These are phyloP conservation scores for Holotrichia oblita DNA, from an alignment of 1,140 invertebrate genomes.

Conservation along the genomic window DNA sequence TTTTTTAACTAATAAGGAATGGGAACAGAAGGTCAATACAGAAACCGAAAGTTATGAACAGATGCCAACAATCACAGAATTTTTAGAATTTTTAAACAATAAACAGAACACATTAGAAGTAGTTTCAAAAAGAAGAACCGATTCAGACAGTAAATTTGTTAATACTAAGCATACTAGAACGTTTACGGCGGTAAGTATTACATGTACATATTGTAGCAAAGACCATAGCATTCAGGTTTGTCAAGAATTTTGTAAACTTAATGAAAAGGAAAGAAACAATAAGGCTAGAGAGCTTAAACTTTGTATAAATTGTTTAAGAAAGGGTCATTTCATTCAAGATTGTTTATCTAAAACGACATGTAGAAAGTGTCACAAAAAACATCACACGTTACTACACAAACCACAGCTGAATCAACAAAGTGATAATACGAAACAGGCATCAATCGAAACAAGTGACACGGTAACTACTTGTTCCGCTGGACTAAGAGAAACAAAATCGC, in stretches of 20 bases:
- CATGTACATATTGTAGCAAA: background rate
- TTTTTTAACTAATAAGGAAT: conserved; percentile 41
- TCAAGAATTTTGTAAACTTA: conserved; percentile 11
- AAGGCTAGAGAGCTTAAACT: background rate
- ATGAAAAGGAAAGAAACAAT: background rate
- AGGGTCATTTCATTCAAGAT: conserved; percentile 10
- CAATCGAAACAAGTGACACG: background rate
- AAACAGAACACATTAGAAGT: no score
- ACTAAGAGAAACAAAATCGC: background rate
- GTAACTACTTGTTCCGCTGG: background rate
- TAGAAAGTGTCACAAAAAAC: background rate
- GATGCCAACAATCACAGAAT: no score
- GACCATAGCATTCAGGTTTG: background rate
- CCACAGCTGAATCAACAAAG: no score
- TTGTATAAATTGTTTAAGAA: conserved; percentile 35
- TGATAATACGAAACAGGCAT: background rate
- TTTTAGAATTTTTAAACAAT: no score
- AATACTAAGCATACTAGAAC: background rate
- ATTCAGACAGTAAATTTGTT: no score
- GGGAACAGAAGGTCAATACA: conserved; percentile 46
- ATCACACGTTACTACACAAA: conserved; percentile 18
- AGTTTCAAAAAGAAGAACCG: no score
- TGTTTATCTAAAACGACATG: background rate
- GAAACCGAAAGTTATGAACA: background rate
- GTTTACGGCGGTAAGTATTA: background rate